phyloP scores from a whole-genome alignment of 2,113 vertebrate species.

The Cebidichthys violaceus region DNA sequence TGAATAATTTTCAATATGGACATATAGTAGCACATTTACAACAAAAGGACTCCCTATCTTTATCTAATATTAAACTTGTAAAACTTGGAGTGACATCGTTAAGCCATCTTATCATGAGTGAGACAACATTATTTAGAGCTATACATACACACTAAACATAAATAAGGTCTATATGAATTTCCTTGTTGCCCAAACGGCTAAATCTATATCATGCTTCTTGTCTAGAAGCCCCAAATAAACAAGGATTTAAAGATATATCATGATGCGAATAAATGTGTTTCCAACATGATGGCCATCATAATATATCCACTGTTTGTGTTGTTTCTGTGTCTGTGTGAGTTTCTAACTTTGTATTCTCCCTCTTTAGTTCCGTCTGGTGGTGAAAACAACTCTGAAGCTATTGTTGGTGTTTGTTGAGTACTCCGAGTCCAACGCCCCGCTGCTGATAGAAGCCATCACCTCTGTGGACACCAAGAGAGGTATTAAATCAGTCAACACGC shows the following conservation, averaged over 20 bases:
- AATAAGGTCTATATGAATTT: not conserved
- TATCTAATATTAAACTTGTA: not conserved
- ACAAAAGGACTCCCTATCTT: not conserved
- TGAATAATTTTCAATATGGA: not conserved
- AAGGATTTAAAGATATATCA: not conserved
- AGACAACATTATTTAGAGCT: not conserved
- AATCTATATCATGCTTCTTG: not conserved
- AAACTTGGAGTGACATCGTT: not conserved
- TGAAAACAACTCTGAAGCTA: constrained; percentile 95
- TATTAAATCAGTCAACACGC: constrained; percentile 62
- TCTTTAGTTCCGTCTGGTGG: constrained; percentile 92
- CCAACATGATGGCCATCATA: no score
- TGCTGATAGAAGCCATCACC: constrained; percentile 89
- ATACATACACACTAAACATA: not conserved
- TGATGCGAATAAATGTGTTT: not conserved
- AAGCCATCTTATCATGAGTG: not conserved
- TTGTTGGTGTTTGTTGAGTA: constrained; percentile 97
- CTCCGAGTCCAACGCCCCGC: constrained; percentile 88
- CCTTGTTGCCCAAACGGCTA: not conserved
- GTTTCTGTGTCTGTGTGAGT: constrained; percentile 4
- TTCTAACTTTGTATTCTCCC: not conserved
- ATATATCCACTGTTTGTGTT: not conserved
- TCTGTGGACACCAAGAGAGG: constrained; percentile 89
- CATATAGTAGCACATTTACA: not conserved
- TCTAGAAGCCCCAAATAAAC: not conserved